These are phyloP conservation scores for Hestina assimilis DNA, from an alignment of 1,140 invertebrate species.

Conservation along the genomic window DNA sequence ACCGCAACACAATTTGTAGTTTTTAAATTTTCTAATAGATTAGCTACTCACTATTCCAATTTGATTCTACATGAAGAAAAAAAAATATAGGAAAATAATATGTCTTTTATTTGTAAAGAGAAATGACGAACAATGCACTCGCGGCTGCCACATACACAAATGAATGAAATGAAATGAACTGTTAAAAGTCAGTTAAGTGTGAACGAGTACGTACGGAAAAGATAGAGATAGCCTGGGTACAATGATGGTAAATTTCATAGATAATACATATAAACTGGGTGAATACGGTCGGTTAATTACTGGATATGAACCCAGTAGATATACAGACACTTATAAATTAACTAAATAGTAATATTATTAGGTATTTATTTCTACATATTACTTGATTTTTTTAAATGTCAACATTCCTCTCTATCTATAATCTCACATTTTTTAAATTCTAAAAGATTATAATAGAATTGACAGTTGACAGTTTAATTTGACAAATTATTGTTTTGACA, in stretches of 20 bases:
- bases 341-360: too few relatives aligned
- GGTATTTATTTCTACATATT: too few relatives aligned
- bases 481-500: constrained; percentile 11
- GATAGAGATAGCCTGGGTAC: constrained; percentile 39
- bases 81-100: constrained; percentile 43
- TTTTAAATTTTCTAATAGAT: constrained; percentile 10
- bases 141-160: constrained; percentile 74
- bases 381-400: too few relatives aligned
- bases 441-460: too few relatives aligned
- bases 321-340: too few relatives aligned
- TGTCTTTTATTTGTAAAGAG: constrained; percentile 50
- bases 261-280: too few relatives aligned
- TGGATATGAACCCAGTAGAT: too few relatives aligned
- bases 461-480: constrained; percentile 10
- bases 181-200: too few relatives aligned
- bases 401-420: too few relatives aligned
- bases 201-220: constrained; percentile 33
- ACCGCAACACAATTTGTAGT: constrained; percentile 40
- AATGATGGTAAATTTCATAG: constrained; percentile 36
- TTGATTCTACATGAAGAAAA: constrained; percentile 70
- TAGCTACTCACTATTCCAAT: constrained; percentile 60
- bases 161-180: constrained; percentile 66
- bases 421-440: too few relatives aligned
- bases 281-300: constrained; percentile 30
- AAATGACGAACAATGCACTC: constrained; percentile 61